Conservation (phyloP, 2,888 invertebrate species). For the Synanthedon vespiformis region DNA sequence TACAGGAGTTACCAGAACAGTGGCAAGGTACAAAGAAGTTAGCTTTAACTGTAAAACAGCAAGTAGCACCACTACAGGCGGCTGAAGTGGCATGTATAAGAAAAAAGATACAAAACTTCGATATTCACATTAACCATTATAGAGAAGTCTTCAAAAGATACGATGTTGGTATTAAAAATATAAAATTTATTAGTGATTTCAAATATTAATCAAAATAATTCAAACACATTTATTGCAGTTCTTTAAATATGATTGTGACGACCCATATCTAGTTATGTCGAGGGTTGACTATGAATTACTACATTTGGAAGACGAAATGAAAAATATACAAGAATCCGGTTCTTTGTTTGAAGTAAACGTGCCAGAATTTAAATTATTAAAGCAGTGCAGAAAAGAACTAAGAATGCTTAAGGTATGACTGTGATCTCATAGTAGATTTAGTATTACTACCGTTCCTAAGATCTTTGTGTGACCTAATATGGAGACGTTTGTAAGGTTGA, state of each 20-base stretch:
- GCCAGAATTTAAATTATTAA: conserved; percentile 93
- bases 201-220: not conserved
- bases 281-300: conserved; percentile 82
- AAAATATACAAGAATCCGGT: conserved; percentile 87
- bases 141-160: conserved; percentile 89
- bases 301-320: conserved; percentile 89
- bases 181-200: not conserved
- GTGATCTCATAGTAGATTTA: too few relatives aligned
- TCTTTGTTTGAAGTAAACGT: conserved; percentile 94
- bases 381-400: conserved; percentile 91
- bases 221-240: conserved; percentile 39
- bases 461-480: not conserved
- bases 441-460: too few relatives aligned
- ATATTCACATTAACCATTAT: conserved; percentile 84
- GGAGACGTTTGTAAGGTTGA: not conserved
- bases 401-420: conserved; percentile 86
- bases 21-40: conserved; percentile 96
- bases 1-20: conserved; percentile 91
- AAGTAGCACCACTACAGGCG: conserved; percentile 94
- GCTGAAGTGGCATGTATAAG: conserved; percentile 92
- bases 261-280: conserved; percentile 82
- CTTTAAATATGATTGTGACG: conserved; percentile 79
- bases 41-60: conserved; percentile 90
- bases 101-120: conserved; percentile 87
- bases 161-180: conserved; percentile 25